Base-by-base conservation (phyloP, 1,140 invertebrate species). In the Macrobrachium rosenbergii region DNA sequence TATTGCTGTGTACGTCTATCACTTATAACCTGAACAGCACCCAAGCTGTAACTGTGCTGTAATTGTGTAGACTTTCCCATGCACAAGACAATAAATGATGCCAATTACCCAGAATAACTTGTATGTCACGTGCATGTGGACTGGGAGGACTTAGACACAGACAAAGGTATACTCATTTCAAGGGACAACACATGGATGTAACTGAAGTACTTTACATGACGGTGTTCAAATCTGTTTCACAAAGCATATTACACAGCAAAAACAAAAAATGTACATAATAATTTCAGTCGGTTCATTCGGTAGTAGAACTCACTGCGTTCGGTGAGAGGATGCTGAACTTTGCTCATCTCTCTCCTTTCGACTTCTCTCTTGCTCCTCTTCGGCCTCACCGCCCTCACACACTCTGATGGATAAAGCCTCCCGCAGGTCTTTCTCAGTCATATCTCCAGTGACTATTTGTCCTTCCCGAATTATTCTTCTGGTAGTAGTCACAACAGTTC, bases 151-250 rank as follows among this genome's bases (percentile, higher is more conserved):
- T 52, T 8, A 52, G 52, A 52, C 52, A 52, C 52, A 52, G 52
- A 52, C 52, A 52, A 52, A 52, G 52, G 52, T 52, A 8, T 52
- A 8, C 52, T 52, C 12, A 52, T 52, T 52, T 52, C 52, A 52
- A 52, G 12, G 52, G 52, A 52, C 52, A 52, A 52, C 52, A 52
- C 52, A 52, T 52, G 52, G 52, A 52, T 52, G 52, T 52, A n/a
- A 72, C n/a, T 43, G 85, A 21, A 81, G 85, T 87, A 87, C 67
- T 79, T 87, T 87, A 87, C 85, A 87, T 87, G 85, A 87, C 85
- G 77, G 43, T 81, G 63, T 82, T 73, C 60, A 83, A 76, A 76
- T 82, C 58, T n/a, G 43, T 80, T 45, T 82, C 67, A 72, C 72
- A 37, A 80, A 23, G 79, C 21, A 81, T 73, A 63, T 81, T 81